Percentiles rank a stretch among this genome's conserved stretches.
phyloP scores from a whole-genome alignment of 2,113 vertebrate genomes.

The Aptenodytes patagonicus region DNA sequence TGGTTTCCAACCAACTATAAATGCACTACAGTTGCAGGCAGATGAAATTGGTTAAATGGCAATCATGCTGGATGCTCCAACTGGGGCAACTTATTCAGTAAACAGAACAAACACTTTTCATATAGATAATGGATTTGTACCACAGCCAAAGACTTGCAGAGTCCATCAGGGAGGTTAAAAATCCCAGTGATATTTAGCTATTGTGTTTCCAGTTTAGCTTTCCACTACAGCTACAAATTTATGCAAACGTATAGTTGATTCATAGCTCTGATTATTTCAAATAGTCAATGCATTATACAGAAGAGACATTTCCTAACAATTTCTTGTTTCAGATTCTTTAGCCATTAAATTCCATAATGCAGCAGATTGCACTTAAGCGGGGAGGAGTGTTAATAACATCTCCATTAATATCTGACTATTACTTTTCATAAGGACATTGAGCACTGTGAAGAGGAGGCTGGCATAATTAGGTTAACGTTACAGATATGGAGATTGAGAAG shows the following conservation, averaged over 20 bases:
- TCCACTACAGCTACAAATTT: not conserved
- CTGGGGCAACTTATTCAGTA: not conserved
- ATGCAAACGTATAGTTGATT: not conserved
- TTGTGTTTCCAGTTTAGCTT: not conserved
- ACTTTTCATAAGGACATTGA: not conserved
- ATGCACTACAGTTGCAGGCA: not conserved
- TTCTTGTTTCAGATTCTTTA: not conserved
- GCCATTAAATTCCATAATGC: not conserved
- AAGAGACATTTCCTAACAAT: not conserved
- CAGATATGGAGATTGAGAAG: not conserved
- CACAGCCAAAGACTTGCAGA: not conserved
- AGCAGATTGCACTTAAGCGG: not conserved
- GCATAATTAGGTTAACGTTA: not conserved
- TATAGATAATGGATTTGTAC: constrained; percentile 2
- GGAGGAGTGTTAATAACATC: not conserved
- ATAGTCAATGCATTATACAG: not conserved
- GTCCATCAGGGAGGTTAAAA: not conserved
- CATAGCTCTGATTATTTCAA: not conserved
- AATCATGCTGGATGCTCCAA: not conserved
- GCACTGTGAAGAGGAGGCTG: not conserved
- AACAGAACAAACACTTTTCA: constrained; percentile 1
- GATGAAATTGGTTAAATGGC: constrained; percentile 11
- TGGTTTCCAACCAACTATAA: not conserved
- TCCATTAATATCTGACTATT: not conserved
- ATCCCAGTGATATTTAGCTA: not conserved